Base-by-base conservation (phyloP, 1,140 invertebrate species). In the Meloidogyne exigua region DNA sequence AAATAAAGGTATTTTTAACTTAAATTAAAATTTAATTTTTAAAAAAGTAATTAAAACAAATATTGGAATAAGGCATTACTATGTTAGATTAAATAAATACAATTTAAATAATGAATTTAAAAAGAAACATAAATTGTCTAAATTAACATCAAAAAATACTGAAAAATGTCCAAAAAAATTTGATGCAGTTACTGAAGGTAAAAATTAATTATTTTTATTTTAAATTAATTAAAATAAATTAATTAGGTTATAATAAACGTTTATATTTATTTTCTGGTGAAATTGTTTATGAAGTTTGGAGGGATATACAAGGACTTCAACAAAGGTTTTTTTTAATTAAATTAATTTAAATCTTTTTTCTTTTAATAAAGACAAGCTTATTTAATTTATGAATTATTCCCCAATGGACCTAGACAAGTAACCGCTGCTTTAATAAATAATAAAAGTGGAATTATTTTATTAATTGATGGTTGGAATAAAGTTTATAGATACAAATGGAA, bases 161-260 rank as follows among this genome's bases (percentile, higher is more conserved):
- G 57, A 75, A 7, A 23, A 78, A 62, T 81, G 80, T 72, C 80
- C 80, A 21, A 70, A 23, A 23, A 44, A 73, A 36, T 75, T 81
- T 21, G 80, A 81, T 76, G 80, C 80, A 15, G 71, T 81, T 21
- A 82, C 80, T 57, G 76, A 81, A 75, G 79, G 78, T 79, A 42
- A 25, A 39, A 44, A 13, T n/a, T 13, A 66, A 10, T 9, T 63
- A 25, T 26, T 21, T 75, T 12, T 7, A 13, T 7, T 64, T 32
- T 36, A 65, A 49, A n/a, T 25, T 32, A n/a, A n/a, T 39, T 36
- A 36, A 10, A 25, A n/a, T n/a, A 1, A 49, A 25, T 49, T 26
- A 72, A 49, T n/a, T 11, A 79, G 78, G 68, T n/a, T 75, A 72
- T 39, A 81, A 81, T 67, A 80, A 75, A n/a, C 79, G 72, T n/a